Evolutionary conservation across 2,888 invertebrate species (phyloP), one percentile per base, ranked within the genome.

Genomic region (Tridacna crocea): DNA sequence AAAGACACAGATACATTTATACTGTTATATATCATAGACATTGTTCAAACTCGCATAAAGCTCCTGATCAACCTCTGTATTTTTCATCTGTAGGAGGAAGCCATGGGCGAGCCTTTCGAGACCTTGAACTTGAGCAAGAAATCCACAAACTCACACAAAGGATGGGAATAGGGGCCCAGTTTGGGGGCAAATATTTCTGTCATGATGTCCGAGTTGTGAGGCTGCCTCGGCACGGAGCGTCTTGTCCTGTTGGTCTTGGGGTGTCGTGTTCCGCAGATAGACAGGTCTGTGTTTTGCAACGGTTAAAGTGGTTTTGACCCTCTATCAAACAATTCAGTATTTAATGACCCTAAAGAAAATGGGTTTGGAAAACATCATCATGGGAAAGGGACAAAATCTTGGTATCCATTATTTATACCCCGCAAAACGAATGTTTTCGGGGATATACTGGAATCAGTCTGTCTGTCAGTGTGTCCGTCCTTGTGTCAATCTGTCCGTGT

Each of bases 151-250:
- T 94, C 81, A 93, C 94, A 0, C 91, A 92, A 83, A 89, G 83
- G 46, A 88, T 90, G 46, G 94, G 94, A 6, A 94, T 94, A 61
- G 94, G 94, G 0, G 94, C 94, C 11, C 94, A 94, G 91, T 94
- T 94, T 90, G 94, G 94, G 0, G 94, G 94, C n/a, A 94, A 94
- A 83, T 94, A 94, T 87, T 94, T 94, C 90, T 94, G 94, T 84
- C 94, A 94, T 87, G 94, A 94, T 87, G 94, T 94, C 6, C 82
- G 94, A 24, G 94, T 94, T 0, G 88, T 94, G 17, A 90, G 94
- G 10, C 88, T 94, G 17, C 94, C 94, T 0, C 87, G 94, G 36
- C 94, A 94, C 76, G 94, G 94, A 10, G 94, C 94, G 0, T 94
- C 94, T 8, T 94, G 94, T 88, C 94, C 94, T 48, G 94, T 94